Evolutionary conservation across 2,797 vertebrate species (phyloP).

Genomic region (Bovichtus diacanthus): DNA sequence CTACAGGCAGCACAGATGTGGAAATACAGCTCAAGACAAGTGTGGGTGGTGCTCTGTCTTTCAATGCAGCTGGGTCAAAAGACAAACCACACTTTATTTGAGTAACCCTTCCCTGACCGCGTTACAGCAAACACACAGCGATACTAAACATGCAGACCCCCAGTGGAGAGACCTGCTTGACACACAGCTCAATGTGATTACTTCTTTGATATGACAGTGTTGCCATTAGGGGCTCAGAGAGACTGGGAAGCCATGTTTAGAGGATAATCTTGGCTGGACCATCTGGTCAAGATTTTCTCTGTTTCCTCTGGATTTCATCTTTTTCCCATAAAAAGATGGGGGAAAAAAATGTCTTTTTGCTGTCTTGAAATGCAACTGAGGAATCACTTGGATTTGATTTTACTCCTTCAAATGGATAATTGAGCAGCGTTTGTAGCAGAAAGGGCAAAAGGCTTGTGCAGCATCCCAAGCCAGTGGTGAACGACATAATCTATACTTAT

Average conservation of each 20-base stretch:
- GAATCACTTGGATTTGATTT: constrained; percentile 38
- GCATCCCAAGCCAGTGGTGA: constrained; percentile 31
- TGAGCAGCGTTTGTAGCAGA: constrained; percentile 30
- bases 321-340: constrained; percentile 28
- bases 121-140: constrained; percentile 40
- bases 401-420: constrained; percentile 24
- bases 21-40: constrained; percentile 66
- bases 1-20: constrained; percentile 79
- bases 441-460: constrained; percentile 11
- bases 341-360: constrained; percentile 20
- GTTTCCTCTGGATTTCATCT: constrained; percentile 46
- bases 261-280: constrained; percentile 73
- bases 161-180: constrained; percentile 44
- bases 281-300: constrained; percentile 77
- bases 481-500: constrained; percentile 67
- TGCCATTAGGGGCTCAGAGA: constrained; percentile 41
- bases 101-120: constrained; percentile 66
- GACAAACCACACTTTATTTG: constrained; percentile 67
- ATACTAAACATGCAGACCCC: constrained; percentile 36
- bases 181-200: constrained; percentile 45
- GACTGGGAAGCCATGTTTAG: constrained; percentile 57
- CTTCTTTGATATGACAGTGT: constrained; percentile 44
- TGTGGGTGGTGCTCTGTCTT: constrained; percentile 71
- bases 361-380: constrained; percentile 19
- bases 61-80: constrained; percentile 66